A percentile compares a stretch with the other conserved stretches of the same genome.
phyloP scores from a whole-genome alignment of 2,113 vertebrate species.

The Platichthys stellatus region DNA sequence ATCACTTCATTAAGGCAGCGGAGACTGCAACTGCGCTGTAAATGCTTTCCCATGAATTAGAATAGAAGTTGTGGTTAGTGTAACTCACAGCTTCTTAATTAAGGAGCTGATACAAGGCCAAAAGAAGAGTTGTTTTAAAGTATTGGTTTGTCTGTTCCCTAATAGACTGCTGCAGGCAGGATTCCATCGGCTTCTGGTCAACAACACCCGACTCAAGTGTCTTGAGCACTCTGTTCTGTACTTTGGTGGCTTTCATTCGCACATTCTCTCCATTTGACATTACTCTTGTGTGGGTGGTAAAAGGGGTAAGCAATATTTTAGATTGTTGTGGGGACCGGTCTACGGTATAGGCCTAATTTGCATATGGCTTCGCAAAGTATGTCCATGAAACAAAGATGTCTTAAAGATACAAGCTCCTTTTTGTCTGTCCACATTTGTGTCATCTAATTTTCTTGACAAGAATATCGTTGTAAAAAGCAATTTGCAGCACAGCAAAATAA shows the following conservation, averaged over 20 bases:
- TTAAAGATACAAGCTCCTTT: not conserved
- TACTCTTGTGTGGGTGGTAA: not conserved
- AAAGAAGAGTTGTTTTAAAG: not conserved
- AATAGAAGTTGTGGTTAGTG: not conserved
- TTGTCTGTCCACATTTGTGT: too few species aligned
- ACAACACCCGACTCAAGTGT: not conserved
- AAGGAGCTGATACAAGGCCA: not conserved
- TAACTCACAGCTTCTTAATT: not conserved
- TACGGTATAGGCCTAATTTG: not conserved
- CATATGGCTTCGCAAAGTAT: not conserved
- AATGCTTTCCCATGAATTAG: slow-evolving; percentile 20
- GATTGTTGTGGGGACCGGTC: not conserved
- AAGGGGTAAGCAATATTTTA: not conserved
- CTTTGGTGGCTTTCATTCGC: not conserved
- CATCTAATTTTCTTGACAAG: too few species aligned
- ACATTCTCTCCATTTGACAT: not conserved
- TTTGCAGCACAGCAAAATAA: too few species aligned
- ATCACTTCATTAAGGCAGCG: slow-evolving; percentile 35
- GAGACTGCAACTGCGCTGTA: slow-evolving; percentile 23
- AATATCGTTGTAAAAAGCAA: too few species aligned
- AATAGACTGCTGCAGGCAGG: not conserved
- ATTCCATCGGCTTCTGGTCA: not conserved
- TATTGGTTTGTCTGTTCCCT: not conserved
- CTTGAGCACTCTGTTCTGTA: not conserved
- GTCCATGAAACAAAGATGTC: not conserved